A percentile compares a stretch with the other conserved stretches of the same genome.
Evolutionary conservation across 2,888 invertebrate species (phyloP).

Genomic region (Xylocampa areola): DNA sequence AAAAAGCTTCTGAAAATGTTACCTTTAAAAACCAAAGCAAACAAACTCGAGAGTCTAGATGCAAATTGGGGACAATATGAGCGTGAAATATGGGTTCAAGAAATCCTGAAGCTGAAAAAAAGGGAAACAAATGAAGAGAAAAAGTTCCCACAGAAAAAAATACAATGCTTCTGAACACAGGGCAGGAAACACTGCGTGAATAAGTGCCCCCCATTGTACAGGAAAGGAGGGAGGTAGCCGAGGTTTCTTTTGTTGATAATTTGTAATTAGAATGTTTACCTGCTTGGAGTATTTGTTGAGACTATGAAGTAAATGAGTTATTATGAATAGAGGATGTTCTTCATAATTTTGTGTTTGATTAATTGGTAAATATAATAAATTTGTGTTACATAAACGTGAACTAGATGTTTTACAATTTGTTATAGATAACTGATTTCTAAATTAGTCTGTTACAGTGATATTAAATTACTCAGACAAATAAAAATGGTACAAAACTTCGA

Average conservation of each 20-base stretch:
- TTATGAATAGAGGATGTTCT: background rate
- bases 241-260: conserved; percentile 62
- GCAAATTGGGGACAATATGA: conserved; percentile 86
- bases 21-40: conserved; percentile 59
- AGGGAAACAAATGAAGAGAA: conserved; percentile 86
- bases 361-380: no score
- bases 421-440: no score
- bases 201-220: conserved; percentile 80
- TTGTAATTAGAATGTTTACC: conserved; percentile 58
- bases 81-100: conserved; percentile 89
- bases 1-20: conserved; percentile 52
- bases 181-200: conserved; percentile 86
- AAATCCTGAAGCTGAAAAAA: conserved; percentile 85
- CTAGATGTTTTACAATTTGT: no score
- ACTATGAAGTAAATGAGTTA: conserved; percentile 8
- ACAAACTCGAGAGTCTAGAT: conserved; percentile 68
- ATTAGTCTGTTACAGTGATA: no score
- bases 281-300: conserved; percentile 36
- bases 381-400: no score
- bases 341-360: background rate
- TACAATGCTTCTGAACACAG: conserved; percentile 77
- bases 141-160: conserved; percentile 78
- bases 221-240: conserved; percentile 47
- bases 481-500: no score
- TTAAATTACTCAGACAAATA: no score